A percentile compares a stretch with the other conserved stretches of the same genome.
phyloP scores from a whole-genome alignment of 2,888 invertebrate genomes.

The Acrocyrtus sp. region DNA sequence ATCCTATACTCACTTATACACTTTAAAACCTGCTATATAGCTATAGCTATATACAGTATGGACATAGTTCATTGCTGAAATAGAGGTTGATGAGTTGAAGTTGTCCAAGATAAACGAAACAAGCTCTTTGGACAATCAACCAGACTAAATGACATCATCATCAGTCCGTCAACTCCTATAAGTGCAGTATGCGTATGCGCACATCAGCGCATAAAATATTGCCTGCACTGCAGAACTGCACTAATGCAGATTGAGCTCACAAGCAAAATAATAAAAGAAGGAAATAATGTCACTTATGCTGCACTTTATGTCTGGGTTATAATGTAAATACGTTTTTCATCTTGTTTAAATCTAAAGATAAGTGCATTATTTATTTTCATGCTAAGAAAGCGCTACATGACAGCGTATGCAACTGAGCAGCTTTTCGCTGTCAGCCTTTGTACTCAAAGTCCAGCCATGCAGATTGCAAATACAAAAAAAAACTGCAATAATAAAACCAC shows the following conservation, averaged over 20 bases:
- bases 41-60: neutral
- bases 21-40: slow-evolving; percentile 11
- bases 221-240: too few species aligned
- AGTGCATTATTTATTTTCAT: neutral
- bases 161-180: neutral
- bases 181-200: neutral
- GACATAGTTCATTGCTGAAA: too few species aligned
- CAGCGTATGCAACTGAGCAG: neutral
- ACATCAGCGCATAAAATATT: neutral
- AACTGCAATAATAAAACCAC: too few species aligned
- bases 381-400: slow-evolving; percentile 3
- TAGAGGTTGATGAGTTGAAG: slow-evolving; percentile 11
- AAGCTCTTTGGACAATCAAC: slow-evolving; percentile 39
- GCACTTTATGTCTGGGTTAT: slow-evolving; percentile 4
- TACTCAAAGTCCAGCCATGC: too few species aligned
- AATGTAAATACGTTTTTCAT: too few species aligned
- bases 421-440: too few species aligned
- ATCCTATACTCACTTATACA: too few species aligned
- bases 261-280: slow-evolving; percentile 10
- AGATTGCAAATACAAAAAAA: too few species aligned
- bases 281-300: slow-evolving; percentile 42
- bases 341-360: too few species aligned
- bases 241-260: slow-evolving; percentile 9
- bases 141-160: slow-evolving; percentile 33
- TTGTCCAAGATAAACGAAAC: slow-evolving; percentile 53